Evolutionary conservation across 1,140 invertebrate species (phyloP), one percentile per base, ranked within the genome.

Genomic region (Camponotus floridanus): DNA sequence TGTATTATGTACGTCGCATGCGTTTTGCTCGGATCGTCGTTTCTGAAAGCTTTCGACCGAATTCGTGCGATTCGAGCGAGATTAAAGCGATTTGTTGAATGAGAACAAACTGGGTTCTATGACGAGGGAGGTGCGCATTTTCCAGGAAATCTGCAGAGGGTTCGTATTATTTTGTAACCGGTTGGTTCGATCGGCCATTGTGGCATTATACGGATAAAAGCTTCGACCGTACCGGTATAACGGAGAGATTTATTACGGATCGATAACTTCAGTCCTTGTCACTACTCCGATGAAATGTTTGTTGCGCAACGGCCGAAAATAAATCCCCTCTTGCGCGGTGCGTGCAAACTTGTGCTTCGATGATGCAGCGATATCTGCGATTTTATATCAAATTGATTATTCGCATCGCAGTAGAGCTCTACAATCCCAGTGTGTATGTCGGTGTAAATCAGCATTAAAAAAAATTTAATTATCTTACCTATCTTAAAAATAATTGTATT

Each of bases 171-270:
- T 92, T 92, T 91, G 90, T 91, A 87, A 92, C 89, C 87, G 91
- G 84, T 89, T 91, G 87, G 83, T 91, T 90, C 80, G 59, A 85
- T 83, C 81, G 65, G 87, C 90, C 86, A 92, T 92, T 92, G 90
- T 81, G 85, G 87, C 85, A 91, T 92, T 92, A 92, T 91, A 84
- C 86, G 92, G 92, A 92, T 92, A 92, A 92, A 92, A 92, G 90
- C 90, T 67, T 65, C 76, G 89, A 42, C 84, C 85, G 83, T 85
- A 76, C 87, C 71, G 84, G 85, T 91, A 91, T 92, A 91, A 89
- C 88, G 76, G 67, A 83, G 76, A 91, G 88, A 92, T 92, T 92
- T 92, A 92, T 92, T 92, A 92, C 89, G 88, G 91, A 91, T 91
- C 89, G 88, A 92, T 92, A 91, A 91, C 85, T 92, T 84, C 86